Evolutionary conservation across 2,797 vertebrate species (phyloP).

Genomic region (Sebastes melanostomus): DNA sequence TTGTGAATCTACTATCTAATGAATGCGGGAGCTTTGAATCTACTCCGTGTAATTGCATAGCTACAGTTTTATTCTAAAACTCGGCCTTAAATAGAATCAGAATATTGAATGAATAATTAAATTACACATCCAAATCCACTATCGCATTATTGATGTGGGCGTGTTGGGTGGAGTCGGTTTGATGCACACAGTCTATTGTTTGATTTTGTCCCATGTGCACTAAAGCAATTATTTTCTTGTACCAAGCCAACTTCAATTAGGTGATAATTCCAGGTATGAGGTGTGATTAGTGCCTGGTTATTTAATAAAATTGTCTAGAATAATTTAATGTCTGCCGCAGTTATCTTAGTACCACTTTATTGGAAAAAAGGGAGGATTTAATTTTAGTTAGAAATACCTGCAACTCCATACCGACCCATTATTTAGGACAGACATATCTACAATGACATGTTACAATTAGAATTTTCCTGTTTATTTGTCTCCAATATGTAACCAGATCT

Average conservation of each 20-base stretch:
- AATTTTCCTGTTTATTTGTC: conserved; percentile 34
- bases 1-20: conserved; percentile 59
- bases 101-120: conserved; percentile 44
- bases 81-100: conserved; percentile 35
- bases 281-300: background rate
- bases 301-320: background rate
- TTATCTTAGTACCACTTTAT: background rate
- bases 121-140: conserved; percentile 26
- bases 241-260: conserved; percentile 10
- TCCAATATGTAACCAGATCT: conserved; percentile 39
- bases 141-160: conserved; percentile 15
- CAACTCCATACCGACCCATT: background rate
- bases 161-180: conserved; percentile 4
- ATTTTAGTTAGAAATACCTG: conserved; percentile 1
- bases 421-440: conserved; percentile 23
- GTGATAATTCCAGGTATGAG: conserved; percentile 18
- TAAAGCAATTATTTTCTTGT: conserved; percentile 17
- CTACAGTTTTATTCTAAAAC: conserved; percentile 33
- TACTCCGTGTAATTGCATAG: conserved; percentile 47
- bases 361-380: background rate
- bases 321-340: background rate
- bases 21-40: conserved; percentile 49
- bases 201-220: conserved; percentile 20
- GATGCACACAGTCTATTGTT: conserved; percentile 30
- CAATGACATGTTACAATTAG: conserved; percentile 28